Evolutionary conservation across 2,797 vertebrate species (phyloP), one percentile per base, ranked within the genome.

Genomic region (Iguana delicatissima): DNA sequence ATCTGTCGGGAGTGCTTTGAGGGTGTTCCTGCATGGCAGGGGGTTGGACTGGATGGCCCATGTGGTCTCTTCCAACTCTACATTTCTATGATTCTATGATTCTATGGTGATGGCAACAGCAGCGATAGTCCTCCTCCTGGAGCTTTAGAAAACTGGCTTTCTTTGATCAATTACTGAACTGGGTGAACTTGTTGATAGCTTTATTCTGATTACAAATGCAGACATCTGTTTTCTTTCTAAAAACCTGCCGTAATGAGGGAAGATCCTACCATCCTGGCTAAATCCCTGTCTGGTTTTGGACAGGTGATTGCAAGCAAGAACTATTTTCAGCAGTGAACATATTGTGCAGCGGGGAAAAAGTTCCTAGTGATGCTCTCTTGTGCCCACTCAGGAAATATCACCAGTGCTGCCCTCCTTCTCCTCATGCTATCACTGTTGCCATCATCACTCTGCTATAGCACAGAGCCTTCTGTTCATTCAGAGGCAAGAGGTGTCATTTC

Each of bases 291-390:
- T 46, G 38, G 22, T 80, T 52, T 38, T 14, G 74, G 57, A 50
- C 74, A 64, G 42, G 86, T 69, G 76, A 67, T 32, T 42, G 6
- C 22, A 42, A 80, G 55, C 35, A 42, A 77, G 24, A 77, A 46
- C 32, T 67, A 20, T 80, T 87, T 86, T 50, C 10, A n/a, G 50
- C 26, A 64, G 77, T 46, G 29, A 46, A n/a, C 46, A 52, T 52
- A 69, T 69, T 69, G 46, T 80, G 77, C 38, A 67, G 74, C 38
- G 42, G 42, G 42, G 42, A 9, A 10, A 46, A 0, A 73, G 59
- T 80, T 50, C 67, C 74, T 80, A 50, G 67, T 80, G 86, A 79
- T 69, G 46, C 42, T 67, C 86, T 67, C 86, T 80, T 7, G 32
- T 38, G 4, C 62, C 42, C 14, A 32, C 46, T 80, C 62, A 88